These are phyloP conservation scores for Poecilia wingei DNA, from an alignment of 2,797 vertebrate species.

Conservation along the genomic window DNA sequence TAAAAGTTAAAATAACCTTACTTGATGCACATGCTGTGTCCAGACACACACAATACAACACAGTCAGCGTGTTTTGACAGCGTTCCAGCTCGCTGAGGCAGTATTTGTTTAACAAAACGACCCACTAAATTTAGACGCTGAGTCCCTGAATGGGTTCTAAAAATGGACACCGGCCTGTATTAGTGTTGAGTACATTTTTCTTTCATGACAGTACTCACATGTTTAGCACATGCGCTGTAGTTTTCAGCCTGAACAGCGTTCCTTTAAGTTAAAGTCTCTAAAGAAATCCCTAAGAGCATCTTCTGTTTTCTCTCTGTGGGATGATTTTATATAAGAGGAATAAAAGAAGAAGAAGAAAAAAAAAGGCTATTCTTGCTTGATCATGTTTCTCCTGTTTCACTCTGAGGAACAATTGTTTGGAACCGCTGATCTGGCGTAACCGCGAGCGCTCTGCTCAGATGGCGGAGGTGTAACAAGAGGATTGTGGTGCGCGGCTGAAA, in stretches of 20 bases:
- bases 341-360: background rate
- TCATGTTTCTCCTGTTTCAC: slow-evolving; percentile 1
- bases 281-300: slow-evolving; percentile 4
- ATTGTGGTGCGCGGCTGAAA: slow-evolving; percentile 5
- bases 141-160: slow-evolving; percentile 55
- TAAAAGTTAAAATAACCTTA: slow-evolving; percentile 43
- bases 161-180: slow-evolving; percentile 47
- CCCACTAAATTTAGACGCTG: slow-evolving; percentile 66
- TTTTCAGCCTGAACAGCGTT: background rate
- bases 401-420: slow-evolving; percentile 1
- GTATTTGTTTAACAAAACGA: slow-evolving; percentile 72
- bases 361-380: background rate
- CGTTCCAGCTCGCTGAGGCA: slow-evolving; percentile 43
- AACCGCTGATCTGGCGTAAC: background rate
- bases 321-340: background rate
- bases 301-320: slow-evolving; percentile 3
- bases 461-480: slow-evolving; percentile 14
- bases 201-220: slow-evolving; percentile 27
- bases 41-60: slow-evolving; percentile 39
- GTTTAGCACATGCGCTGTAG: background rate
- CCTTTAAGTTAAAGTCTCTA: background rate
- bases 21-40: slow-evolving; percentile 1
- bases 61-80: slow-evolving; percentile 54
- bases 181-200: slow-evolving; percentile 14
- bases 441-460: background rate